phyloP scores from a whole-genome alignment of 37 sponge, comb jelly and placozoan species.

The Hexactinellida sp. region DNA sequence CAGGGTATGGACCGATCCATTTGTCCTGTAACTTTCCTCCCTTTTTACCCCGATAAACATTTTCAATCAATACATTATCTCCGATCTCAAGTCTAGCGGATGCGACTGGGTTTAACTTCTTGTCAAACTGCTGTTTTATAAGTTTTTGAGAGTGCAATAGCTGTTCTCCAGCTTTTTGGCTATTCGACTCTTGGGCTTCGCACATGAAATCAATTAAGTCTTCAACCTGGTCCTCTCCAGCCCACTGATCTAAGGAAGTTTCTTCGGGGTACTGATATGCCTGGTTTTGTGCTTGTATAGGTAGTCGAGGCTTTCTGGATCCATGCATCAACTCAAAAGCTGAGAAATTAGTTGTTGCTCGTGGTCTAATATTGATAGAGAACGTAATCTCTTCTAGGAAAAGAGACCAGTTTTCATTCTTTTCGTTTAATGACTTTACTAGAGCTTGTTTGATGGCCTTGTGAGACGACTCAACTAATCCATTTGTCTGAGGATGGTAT shows the following conservation, averaged over 20 bases:
- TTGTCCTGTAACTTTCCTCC: no score
- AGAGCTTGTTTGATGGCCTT: not conserved
- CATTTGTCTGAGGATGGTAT: conserved; percentile 12
- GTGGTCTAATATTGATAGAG: not conserved
- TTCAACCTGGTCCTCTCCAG: not conserved
- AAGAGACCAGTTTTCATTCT: not conserved
- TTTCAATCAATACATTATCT: no score
- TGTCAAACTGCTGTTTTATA: not conserved
- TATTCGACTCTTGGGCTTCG: not conserved
- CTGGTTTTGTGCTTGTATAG: not conserved
- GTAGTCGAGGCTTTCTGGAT: not conserved
- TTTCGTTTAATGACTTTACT: not conserved
- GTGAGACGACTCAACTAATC: not conserved
- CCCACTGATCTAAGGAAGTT: not conserved
- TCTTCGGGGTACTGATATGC: not conserved
- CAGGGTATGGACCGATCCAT: no score
- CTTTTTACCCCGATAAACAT: no score
- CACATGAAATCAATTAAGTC: not conserved
- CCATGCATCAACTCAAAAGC: not conserved
- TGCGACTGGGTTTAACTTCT: no score
- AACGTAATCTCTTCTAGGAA: not conserved
- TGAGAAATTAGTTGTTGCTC: not conserved
- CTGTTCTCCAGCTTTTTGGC: not conserved
- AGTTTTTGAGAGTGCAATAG: not conserved
- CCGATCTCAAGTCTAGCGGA: no score